phyloP scores from a whole-genome alignment of 2,797 vertebrate species.

The Iguana delicatissima region DNA sequence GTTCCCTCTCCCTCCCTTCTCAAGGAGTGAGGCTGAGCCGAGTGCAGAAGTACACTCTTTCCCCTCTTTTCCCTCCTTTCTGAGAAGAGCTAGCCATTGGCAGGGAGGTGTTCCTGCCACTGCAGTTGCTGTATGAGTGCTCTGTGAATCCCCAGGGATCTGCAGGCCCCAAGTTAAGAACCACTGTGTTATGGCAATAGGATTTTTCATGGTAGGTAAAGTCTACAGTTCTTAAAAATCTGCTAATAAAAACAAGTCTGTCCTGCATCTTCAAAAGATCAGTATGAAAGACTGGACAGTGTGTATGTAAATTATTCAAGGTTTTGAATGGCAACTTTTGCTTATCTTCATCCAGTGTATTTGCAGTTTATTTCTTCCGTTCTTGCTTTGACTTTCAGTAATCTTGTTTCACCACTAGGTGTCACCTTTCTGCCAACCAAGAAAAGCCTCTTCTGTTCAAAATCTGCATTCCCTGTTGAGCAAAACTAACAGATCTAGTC shows the following conservation, averaged over 20 bases:
- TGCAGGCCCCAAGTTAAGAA: too few species aligned
- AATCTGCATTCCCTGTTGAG: slow-evolving; percentile 85
- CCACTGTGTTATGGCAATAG: not conserved
- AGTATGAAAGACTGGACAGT: not conserved
- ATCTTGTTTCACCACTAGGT: slow-evolving; percentile 83
- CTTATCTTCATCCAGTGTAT: not conserved
- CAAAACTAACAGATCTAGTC: slow-evolving; percentile 85
- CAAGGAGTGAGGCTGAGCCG: too few species aligned
- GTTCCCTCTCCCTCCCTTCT: too few species aligned
- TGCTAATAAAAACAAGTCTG: not conserved
- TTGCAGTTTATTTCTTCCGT: not conserved
- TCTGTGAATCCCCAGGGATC: too few species aligned
- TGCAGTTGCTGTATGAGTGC: too few species aligned
- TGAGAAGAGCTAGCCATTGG: too few species aligned
- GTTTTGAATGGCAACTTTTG: not conserved
- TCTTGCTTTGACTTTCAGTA: slow-evolving; percentile 63
- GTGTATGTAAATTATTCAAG: not conserved
- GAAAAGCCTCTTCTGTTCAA: slow-evolving; percentile 89
- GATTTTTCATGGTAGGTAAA: not conserved
- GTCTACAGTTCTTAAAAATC: not conserved
- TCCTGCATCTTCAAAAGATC: not conserved
- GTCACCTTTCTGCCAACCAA: slow-evolving; percentile 89
- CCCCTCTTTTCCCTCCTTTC: too few species aligned
- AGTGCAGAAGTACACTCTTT: too few species aligned
- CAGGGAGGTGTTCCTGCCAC: too few species aligned